Conservation (phyloP, 2,797 vertebrate genomes). For the Vireo griseus region DNA sequence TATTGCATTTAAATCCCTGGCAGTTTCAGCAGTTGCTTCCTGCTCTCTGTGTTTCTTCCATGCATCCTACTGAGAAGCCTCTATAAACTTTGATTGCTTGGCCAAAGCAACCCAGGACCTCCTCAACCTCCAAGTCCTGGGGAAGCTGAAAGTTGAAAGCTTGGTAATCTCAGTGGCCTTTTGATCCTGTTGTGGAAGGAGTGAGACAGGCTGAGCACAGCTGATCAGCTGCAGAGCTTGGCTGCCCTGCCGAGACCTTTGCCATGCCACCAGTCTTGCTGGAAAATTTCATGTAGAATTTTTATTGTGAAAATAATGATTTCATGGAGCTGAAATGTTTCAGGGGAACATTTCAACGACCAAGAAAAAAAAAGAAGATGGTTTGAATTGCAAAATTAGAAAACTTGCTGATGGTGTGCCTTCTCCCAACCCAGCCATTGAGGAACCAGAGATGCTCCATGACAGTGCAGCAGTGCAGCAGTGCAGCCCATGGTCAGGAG, state of each 20-base stretch:
- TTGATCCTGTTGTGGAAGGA: background rate
- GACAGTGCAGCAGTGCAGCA: background rate
- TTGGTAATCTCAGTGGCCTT: background rate
- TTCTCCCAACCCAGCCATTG: fast-evolving
- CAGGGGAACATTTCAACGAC: background rate
- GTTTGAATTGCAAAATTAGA: background rate
- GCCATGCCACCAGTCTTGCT: background rate
- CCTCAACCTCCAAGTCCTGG: background rate
- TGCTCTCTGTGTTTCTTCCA: background rate
- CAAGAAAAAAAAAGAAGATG: too few species aligned
- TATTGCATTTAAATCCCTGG: slow-evolving; percentile 37
- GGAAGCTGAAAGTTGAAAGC: background rate
- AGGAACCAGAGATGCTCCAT: background rate
- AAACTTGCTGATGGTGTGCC: background rate
- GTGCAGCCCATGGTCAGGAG: background rate
- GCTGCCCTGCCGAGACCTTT: background rate
- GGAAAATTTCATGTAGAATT: background rate
- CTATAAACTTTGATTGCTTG: background rate
- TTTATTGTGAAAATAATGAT: background rate
- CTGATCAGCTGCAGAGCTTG: background rate
- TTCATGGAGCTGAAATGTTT: background rate
- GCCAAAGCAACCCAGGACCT: background rate
- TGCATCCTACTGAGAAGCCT: background rate
- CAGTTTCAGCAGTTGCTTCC: slow-evolving; percentile 18
- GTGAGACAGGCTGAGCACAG: background rate